These are phyloP conservation scores for Lycaon pictus DNA, from an alignment of 2,113 vertebrate species.

Conservation along the genomic window DNA sequence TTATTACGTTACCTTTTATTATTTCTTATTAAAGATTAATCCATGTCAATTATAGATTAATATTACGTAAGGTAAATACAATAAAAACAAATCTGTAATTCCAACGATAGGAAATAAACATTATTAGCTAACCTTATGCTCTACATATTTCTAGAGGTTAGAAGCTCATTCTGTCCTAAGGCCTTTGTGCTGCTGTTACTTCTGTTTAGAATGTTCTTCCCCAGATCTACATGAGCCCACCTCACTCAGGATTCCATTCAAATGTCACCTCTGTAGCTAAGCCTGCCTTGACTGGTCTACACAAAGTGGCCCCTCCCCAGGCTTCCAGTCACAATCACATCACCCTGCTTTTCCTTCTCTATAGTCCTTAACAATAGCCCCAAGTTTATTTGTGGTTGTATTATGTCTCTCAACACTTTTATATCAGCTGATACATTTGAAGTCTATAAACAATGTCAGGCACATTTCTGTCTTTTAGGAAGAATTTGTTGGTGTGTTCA, in stretches of 20 bases:
- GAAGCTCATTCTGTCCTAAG: neutral
- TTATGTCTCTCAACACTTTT: neutral
- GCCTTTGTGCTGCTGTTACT: neutral
- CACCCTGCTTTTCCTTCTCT: neutral
- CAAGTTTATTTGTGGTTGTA: neutral
- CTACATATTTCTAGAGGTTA: neutral
- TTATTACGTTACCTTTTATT: neutral
- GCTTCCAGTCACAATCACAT: neutral
- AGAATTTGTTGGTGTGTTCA: neutral
- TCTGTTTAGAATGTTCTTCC: neutral
- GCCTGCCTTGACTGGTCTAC: neutral
- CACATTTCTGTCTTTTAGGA: neutral
- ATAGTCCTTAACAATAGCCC: neutral
- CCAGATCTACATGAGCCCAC: rapidly evolving
- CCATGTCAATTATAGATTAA: neutral
- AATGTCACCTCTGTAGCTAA: neutral
- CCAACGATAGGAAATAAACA: neutral
- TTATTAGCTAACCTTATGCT: neutral
- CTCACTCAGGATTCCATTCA: neutral
- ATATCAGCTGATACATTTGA: neutral
- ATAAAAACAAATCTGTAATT: neutral
- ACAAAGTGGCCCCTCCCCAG: neutral
- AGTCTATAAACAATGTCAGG: neutral
- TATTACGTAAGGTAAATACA: neutral
- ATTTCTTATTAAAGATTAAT: neutral